Evolutionary conservation across 2,888 invertebrate species (phyloP), one percentile per base, ranked within the genome.

Genomic region (Melipona bicolor): DNA sequence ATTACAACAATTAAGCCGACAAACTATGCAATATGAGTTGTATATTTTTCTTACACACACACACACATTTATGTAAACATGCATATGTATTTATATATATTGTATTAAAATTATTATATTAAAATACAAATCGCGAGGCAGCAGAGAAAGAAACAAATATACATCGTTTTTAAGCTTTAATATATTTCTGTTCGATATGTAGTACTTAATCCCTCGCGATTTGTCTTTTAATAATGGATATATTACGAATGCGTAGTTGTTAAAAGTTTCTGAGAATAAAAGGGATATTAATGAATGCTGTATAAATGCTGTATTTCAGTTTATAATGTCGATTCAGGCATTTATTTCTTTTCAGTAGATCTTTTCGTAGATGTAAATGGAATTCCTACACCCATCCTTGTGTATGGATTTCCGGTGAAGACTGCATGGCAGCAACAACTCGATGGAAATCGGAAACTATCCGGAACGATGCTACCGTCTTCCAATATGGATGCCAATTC

Each of bases 371-470:
- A 61, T 13, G 56, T 77, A 13, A 56, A 50, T 21, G 64, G 68
- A 64, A 64, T 85, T 4, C 4, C 2, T 21, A 81, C 43, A 1
- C 89, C 90, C 3, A 90, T 80, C 65, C 91, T 88, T 5, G 79
- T 36, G 2, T 79, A 32, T 3, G 87, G 70, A 73, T 82, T 84
- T 11, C 88, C 90, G 65, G 80, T 84, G 72, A 91, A 90, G 59
- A 81, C 92, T 36, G 95, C 90, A 67, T 95, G 95, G 90, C 98
- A 98, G 73, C 97, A 96, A 92, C 98, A 98, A 90, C 97, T 97
- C 36, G 97, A 97, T 1, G 98, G 97, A 74, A 97, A 94, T 89
- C 95, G 95, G 84, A 97, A 96, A 17, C 94, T 92, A 79, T 96
- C 96, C 27, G 95, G 94, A 19, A 94, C 88, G 2, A 96, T 91